Evolutionary conservation across 1,140 invertebrate genomes (phyloP).

Genomic region (Laupala kohalensis): DNA sequence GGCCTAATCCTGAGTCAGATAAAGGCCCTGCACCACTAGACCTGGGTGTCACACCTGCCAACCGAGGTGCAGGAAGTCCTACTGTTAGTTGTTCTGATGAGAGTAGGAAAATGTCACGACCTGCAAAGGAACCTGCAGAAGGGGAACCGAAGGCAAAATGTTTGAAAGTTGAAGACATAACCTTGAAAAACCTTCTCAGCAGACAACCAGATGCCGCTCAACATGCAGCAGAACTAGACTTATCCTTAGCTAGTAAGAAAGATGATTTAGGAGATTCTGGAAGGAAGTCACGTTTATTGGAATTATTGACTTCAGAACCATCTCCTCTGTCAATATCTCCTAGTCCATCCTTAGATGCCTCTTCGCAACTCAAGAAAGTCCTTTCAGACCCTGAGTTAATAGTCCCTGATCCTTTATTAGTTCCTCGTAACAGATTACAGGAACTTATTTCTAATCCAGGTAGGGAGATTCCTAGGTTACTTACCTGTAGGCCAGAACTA

Average conservation of each 20-base stretch:
- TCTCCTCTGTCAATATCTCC: conserved; percentile 3
- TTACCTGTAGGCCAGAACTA: conserved; percentile 53
- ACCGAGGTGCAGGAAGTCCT: conserved; percentile 42
- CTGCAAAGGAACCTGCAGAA: conserved; percentile 22
- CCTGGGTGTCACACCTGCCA: conserved; percentile 36
- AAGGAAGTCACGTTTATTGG: conserved; percentile 26
- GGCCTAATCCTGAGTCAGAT: neutral
- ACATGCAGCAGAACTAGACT: neutral
- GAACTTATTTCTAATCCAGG: conserved; percentile 55
- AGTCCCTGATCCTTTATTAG: conserved; percentile 64
- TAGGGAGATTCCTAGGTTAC: conserved; percentile 57
- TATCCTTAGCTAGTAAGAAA: conserved; percentile 14
- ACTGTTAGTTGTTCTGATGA: conserved; percentile 46
- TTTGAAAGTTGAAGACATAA: conserved; percentile 34
- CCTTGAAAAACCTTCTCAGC: conserved; percentile 26
- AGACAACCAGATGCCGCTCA: neutral
- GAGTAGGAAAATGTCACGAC: conserved; percentile 32
- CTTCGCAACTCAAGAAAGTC: conserved; percentile 57
- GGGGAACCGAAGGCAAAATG: conserved; percentile 31
- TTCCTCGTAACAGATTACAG: conserved; percentile 58
- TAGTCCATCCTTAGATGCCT: conserved; percentile 35
- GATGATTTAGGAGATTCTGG: conserved; percentile 11
- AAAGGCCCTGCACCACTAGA: conserved; percentile 30
- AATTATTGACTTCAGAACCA: conserved; percentile 31
- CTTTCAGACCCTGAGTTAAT: conserved; percentile 49